phyloP scores from a whole-genome alignment of 1,140 invertebrate genomes.

The Euschistus heros region DNA sequence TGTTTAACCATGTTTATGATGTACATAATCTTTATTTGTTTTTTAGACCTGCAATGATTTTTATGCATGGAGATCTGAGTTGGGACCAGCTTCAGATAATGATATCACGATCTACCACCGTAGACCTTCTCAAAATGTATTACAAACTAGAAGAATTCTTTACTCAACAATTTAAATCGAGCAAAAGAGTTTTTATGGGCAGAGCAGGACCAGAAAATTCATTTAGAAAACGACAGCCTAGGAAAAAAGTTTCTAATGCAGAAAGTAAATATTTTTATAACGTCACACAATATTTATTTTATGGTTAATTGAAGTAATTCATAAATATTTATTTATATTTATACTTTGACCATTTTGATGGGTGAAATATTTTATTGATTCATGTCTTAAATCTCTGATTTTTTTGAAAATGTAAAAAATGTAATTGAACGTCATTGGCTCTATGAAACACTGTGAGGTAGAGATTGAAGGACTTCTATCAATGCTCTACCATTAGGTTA shows the following conservation, averaged over 20 bases:
- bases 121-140: slow-evolving; percentile 92
- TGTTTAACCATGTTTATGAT: too few species aligned
- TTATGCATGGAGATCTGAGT: slow-evolving; percentile 80
- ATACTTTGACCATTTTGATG: too few species aligned
- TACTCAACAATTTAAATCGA: slow-evolving; percentile 86
- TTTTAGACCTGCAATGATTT: slow-evolving; percentile 73
- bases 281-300: too few species aligned
- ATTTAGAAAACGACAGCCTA: slow-evolving; percentile 21
- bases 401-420: too few species aligned
- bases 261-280: slow-evolving; percentile 17
- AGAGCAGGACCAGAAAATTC: slow-evolving; percentile 14
- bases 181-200: slow-evolving; percentile 65
- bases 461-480: too few species aligned
- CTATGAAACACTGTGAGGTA: too few species aligned
- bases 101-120: slow-evolving; percentile 92
- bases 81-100: slow-evolving; percentile 95
- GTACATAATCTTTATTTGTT: neutral
- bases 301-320: too few species aligned
- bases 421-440: too few species aligned
- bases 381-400: too few species aligned
- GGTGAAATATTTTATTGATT: too few species aligned
- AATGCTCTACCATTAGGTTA: too few species aligned
- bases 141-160: slow-evolving; percentile 95
- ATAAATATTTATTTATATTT: too few species aligned
- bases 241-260: slow-evolving; percentile 22